These are phyloP conservation scores for Diabrotica virgifera DNA, from an alignment of 1,140 invertebrate genomes.

Conservation along the genomic window DNA sequence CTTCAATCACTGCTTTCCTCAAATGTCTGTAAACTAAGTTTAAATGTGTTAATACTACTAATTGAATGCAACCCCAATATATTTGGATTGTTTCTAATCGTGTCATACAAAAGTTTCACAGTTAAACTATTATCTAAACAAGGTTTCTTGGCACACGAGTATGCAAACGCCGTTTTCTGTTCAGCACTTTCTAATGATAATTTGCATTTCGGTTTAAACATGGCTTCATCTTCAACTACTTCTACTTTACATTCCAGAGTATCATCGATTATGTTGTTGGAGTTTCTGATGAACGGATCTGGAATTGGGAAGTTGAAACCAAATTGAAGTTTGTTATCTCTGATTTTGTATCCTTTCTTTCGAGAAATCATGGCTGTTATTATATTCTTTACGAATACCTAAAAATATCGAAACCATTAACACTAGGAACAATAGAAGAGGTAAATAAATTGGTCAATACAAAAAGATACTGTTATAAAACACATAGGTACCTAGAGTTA, in stretches of 20 bases:
- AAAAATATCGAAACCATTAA: no score
- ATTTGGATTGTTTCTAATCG: conserved; percentile 35
- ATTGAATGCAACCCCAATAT: conserved; percentile 36
- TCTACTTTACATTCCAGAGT: conserved; percentile 37
- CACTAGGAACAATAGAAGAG: no score
- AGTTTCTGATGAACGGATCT: conserved; percentile 56
- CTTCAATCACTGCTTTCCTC: conserved; percentile 17
- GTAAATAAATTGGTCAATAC: no score
- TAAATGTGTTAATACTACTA: conserved; percentile 37
- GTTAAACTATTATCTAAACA: conserved; percentile 29
- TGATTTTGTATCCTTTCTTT: conserved; percentile 54
- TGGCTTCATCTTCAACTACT: conserved; percentile 37
- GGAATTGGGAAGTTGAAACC: conserved; percentile 53
- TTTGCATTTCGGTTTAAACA: conserved; percentile 36
- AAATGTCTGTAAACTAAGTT: conserved; percentile 31
- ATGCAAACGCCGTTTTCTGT: conserved; percentile 42
- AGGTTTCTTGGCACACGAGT: conserved; percentile 36
- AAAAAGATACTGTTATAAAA: no score
- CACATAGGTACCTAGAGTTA: no score
- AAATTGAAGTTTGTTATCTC: conserved; percentile 54
- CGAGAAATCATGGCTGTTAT: conserved; percentile 53
- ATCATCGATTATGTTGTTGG: conserved; percentile 43
- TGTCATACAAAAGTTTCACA: conserved; percentile 38
- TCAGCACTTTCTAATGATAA: conserved; percentile 39
- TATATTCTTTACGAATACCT: conserved; percentile 54